Evolutionary conservation across 2,113 vertebrate species (phyloP).

Genomic region (Apodemus speciosus): DNA sequence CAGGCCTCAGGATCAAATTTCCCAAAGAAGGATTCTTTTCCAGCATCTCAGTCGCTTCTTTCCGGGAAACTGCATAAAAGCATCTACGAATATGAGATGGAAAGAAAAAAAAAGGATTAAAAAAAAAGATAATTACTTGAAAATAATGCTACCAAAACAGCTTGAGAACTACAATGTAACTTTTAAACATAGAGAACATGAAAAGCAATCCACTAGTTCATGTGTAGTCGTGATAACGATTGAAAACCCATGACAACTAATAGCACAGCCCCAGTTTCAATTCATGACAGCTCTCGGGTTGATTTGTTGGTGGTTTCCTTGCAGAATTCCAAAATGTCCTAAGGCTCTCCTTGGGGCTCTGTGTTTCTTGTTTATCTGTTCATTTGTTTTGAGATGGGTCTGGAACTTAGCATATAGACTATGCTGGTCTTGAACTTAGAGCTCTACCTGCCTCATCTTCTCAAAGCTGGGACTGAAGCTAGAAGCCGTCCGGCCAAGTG

Average conservation of each 20-base stretch:
- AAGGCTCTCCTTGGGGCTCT: background rate
- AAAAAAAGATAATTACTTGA: slow-evolving; percentile 3
- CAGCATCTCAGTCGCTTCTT: slow-evolving; percentile 81
- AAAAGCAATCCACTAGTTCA: background rate
- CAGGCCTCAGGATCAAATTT: slow-evolving; percentile 83
- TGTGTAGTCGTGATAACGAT: background rate
- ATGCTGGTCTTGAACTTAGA: background rate
- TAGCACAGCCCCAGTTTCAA: background rate
- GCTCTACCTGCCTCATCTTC: background rate
- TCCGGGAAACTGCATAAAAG: slow-evolving; percentile 82
- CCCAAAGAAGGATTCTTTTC: slow-evolving; percentile 79
- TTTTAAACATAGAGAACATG: background rate
- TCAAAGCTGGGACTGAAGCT: background rate
- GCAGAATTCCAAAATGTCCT: background rate
- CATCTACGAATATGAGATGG: slow-evolving; percentile 75
- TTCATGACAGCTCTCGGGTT: slow-evolving; percentile 22
- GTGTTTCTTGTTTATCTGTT: background rate
- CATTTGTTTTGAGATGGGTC: background rate
- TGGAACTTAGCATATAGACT: background rate
- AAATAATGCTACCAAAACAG: slow-evolving; percentile 11
- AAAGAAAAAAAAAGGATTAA: background rate
- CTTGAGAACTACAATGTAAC: background rate
- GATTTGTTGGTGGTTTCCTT: slow-evolving; percentile 27
- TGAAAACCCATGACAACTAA: slow-evolving; percentile 29
- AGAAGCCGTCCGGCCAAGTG: background rate